Base-by-base conservation (phyloP, 92 coral and sea anemone genomes). In the Plumapathes pennacea region DNA sequence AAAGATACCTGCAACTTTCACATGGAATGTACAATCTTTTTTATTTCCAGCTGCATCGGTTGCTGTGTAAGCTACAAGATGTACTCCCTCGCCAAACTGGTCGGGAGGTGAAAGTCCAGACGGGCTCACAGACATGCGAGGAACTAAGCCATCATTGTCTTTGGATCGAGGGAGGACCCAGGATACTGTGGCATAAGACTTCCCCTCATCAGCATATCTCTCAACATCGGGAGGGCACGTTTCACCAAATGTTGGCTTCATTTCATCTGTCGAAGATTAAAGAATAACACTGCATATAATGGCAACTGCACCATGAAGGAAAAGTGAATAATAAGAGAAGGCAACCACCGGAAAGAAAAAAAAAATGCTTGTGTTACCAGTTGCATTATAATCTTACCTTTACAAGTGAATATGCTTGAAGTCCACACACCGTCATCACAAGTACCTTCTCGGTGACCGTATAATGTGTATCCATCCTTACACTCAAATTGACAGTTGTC, bases 381-480 rank as follows among this genome's bases (percentile, higher is more conserved):
- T n/a, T n/a, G n/a, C n/a, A n/a, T n/a, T n/a, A n/a, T n/a, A n/a
- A n/a, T n/a, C 72, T 65, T 38, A 76, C 83, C 72, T 39, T 34
- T 34, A 20, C 83, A 76, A 1, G 39, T 10, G 42, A 62, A 25
- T 4, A 33, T 38, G 17, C 34, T 32, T 24, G 57, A 62, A 45
- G 69, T 67, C 83, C 83, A 76, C 31, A 8, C 34, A 20, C 83
- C 83, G 34, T 40, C 49, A 23, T 31, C 50, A 22, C 83, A 76
- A 10, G 22, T 46, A 34, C 52, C 13, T 3, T 50, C 50, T 8
- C 41, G 25, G 3, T 57, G 27, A 9, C 84, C 84, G 13, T 29
- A 9, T 5, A 44, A 27, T 32, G 18, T 48, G 68, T 58, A 76
- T 22, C 77, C 83, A 37, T 57, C 9, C 10, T 36, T 67, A 11